These are phyloP conservation scores for Liasis olivaceus DNA, from an alignment of 2,797 vertebrate genomes.

Conservation along the genomic window DNA sequence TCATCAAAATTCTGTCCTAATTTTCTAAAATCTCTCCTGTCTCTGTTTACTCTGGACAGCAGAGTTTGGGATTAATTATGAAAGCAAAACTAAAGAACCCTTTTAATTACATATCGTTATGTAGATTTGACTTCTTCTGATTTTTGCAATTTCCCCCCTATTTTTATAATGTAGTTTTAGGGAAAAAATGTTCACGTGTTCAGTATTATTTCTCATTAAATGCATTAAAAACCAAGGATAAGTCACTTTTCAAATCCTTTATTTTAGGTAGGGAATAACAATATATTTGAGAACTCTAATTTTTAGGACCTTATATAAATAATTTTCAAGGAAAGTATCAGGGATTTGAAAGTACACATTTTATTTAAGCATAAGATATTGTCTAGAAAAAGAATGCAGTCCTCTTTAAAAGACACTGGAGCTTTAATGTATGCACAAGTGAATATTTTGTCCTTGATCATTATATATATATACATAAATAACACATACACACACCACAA, in stretches of 20 bases:
- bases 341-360: background rate
- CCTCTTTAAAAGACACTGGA: background rate
- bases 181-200: background rate
- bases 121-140: background rate
- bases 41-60: background rate
- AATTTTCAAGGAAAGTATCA: background rate
- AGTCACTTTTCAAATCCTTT: background rate
- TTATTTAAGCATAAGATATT: slow-evolving; percentile 2
- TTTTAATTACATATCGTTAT: background rate
- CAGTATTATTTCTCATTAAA: background rate
- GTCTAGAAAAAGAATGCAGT: background rate
- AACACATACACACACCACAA: background rate
- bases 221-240: background rate
- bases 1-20: background rate
- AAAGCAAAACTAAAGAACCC: background rate
- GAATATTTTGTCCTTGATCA: background rate
- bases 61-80: background rate
- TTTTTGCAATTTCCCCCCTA: background rate
- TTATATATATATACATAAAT: background rate
- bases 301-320: background rate
- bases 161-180: background rate
- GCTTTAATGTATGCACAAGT: background rate
- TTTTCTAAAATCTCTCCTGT: background rate
- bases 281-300: background rate
- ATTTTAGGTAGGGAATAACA: background rate